Percentiles rank a stretch among this genome's conserved stretches.
Conservation (phyloP, 2,113 vertebrate species). For the Equus przewalskii region DNA sequence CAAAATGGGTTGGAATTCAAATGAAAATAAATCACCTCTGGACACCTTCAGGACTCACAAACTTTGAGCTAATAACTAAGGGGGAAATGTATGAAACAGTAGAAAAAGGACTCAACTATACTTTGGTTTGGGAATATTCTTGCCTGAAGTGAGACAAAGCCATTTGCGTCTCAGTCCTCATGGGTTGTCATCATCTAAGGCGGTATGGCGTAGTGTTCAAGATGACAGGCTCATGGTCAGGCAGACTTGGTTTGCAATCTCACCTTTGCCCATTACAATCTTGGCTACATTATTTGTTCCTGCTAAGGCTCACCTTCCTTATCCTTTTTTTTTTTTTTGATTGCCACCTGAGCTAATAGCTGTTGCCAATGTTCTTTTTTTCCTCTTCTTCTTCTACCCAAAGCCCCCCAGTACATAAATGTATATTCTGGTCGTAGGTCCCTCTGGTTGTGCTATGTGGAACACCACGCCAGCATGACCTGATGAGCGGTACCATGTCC, state of each 20-base stretch:
- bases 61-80: constrained; percentile 47
- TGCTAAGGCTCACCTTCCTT: background rate
- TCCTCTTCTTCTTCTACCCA: too few species aligned
- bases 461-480: too few species aligned
- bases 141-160: background rate
- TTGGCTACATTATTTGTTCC: background rate
- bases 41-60: constrained; percentile 26
- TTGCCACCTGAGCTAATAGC: too few species aligned
- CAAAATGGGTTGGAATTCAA: constrained; percentile 41
- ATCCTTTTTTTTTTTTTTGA: too few species aligned
- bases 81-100: background rate
- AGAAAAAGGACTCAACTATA: background rate
- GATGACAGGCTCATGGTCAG: background rate
- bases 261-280: background rate
- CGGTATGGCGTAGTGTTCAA: background rate
- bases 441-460: too few species aligned
- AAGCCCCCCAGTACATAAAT: too few species aligned
- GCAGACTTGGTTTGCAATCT: background rate
- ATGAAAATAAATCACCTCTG: constrained; percentile 67
- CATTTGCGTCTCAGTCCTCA: background rate
- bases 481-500: too few species aligned
- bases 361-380: too few species aligned
- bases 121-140: background rate
- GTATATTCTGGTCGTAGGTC: too few species aligned
- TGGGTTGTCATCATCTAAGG: background rate